phyloP scores from a whole-genome alignment of 2,113 vertebrate species.

The Grallaria varia region DNA sequence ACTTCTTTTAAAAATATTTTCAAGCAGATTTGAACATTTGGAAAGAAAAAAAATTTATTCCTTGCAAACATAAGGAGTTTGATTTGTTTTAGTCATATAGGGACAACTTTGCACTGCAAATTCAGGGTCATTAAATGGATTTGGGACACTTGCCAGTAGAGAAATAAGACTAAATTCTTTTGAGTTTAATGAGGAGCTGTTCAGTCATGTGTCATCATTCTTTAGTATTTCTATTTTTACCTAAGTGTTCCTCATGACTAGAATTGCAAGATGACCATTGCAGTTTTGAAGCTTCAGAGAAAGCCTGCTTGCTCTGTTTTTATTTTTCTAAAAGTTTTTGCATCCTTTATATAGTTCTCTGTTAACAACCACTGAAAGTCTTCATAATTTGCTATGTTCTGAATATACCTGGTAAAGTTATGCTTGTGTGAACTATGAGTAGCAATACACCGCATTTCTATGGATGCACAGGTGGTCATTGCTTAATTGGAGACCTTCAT shows the following conservation, averaged over 20 bases:
- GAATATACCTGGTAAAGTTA: neutral
- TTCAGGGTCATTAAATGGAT: neutral
- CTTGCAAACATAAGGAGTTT: neutral
- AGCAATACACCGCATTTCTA: rapidly evolving
- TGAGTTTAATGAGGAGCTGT: neutral
- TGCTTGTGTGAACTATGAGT: neutral
- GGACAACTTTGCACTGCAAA: neutral
- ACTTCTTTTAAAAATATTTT: neutral
- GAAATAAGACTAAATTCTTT: neutral
- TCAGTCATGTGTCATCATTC: neutral
- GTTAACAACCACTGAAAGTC: neutral
- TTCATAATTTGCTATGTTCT: neutral
- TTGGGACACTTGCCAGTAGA: neutral
- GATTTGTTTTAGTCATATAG: neutral
- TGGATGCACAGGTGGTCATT: neutral
- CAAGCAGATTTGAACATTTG: neutral
- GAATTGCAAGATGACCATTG: neutral
- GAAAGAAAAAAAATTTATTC: neutral
- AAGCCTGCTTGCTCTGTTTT: neutral
- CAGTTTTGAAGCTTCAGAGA: neutral
- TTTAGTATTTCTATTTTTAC: neutral
- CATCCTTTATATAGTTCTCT: neutral
- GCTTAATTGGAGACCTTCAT: neutral
- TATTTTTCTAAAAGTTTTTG: neutral
- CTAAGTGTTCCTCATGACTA: neutral